Conservation (phyloP, 2,113 vertebrate species). For the Sylvietta virens region DNA sequence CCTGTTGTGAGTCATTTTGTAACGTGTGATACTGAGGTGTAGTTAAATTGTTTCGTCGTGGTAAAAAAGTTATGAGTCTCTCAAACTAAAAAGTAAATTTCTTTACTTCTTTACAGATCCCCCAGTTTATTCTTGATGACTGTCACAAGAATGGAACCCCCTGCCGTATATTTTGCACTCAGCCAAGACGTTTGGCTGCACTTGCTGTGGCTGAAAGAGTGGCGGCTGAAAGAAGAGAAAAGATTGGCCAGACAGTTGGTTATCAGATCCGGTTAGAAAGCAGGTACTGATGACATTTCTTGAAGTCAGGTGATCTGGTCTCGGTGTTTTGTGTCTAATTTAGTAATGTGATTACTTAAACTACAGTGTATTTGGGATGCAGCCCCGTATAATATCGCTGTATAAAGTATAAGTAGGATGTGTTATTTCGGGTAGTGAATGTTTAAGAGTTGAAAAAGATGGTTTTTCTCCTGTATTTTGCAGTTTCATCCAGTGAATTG, state of each 20-base stretch:
- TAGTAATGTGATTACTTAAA: background rate
- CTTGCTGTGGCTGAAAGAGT: constrained; percentile 93
- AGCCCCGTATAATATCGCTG: background rate
- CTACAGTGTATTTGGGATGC: background rate
- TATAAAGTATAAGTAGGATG: background rate
- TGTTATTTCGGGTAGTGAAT: background rate
- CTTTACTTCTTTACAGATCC: constrained; percentile 83
- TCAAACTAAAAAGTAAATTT: background rate
- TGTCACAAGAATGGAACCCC: constrained; percentile 78
- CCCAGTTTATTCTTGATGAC: constrained; percentile 94
- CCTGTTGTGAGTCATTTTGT: background rate
- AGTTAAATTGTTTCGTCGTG: background rate
- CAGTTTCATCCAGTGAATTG: background rate
- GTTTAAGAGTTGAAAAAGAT: background rate
- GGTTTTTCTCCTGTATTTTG: background rate
- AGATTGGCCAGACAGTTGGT: constrained; percentile 88
- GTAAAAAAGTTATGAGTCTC: background rate
- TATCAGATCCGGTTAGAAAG: constrained; percentile 95
- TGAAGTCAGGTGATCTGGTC: background rate
- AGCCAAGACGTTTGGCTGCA: constrained; percentile 88
- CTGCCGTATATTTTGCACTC: constrained; percentile 94
- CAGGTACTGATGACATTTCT: constrained; percentile 75
- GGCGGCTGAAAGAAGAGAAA: constrained; percentile 90
- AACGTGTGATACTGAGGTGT: fast-evolving
- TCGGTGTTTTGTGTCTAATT: background rate